Evolutionary conservation across 2,888 invertebrate species (phyloP).

Genomic region (Drosophila meridiana): DNA sequence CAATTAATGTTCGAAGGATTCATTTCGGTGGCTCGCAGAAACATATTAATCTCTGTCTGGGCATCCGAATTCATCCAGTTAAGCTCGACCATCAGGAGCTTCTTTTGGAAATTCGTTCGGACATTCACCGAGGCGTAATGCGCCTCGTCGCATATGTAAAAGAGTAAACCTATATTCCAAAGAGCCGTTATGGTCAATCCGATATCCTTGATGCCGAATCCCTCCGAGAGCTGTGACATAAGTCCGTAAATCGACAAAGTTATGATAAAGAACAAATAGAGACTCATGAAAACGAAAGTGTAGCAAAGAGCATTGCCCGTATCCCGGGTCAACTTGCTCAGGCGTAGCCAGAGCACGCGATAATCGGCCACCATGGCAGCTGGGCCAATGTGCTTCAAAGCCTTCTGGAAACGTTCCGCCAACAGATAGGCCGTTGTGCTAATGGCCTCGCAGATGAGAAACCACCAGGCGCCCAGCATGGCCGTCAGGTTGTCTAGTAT

Average conservation of each 20-base stretch:
- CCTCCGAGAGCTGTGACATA: conserved; percentile 90
- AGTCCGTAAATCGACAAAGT: conserved; percentile 91
- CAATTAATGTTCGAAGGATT: conserved; percentile 91
- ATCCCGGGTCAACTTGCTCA: conserved; percentile 89
- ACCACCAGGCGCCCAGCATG: conserved; percentile 90
- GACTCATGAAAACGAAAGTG: conserved; percentile 88
- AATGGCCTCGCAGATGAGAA: conserved; percentile 88
- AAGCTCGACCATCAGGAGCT: conserved; percentile 89
- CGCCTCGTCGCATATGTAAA: conserved; percentile 90
- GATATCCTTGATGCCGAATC: conserved; percentile 90
- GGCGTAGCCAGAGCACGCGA: conserved; percentile 89
- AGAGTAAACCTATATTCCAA: conserved; percentile 88
- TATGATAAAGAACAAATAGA: conserved; percentile 90
- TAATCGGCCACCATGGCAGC: conserved; percentile 90
- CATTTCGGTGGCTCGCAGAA: conserved; percentile 91
- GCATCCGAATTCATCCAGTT: conserved; percentile 92
- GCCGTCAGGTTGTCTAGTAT: conserved; percentile 89
- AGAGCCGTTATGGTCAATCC: conserved; percentile 89
- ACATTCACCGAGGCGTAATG: conserved; percentile 91
- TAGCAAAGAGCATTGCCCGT: conserved; percentile 90
- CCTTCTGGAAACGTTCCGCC: conserved; percentile 90
- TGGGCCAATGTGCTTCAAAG: conserved; percentile 89
- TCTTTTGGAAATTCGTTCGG: conserved; percentile 90
- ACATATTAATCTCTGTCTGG: conserved; percentile 91
- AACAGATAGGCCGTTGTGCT: conserved; percentile 88